Evolutionary conservation across 2,797 vertebrate species (phyloP), one percentile per base, ranked within the genome.

Genomic region (Lophius americanus): DNA sequence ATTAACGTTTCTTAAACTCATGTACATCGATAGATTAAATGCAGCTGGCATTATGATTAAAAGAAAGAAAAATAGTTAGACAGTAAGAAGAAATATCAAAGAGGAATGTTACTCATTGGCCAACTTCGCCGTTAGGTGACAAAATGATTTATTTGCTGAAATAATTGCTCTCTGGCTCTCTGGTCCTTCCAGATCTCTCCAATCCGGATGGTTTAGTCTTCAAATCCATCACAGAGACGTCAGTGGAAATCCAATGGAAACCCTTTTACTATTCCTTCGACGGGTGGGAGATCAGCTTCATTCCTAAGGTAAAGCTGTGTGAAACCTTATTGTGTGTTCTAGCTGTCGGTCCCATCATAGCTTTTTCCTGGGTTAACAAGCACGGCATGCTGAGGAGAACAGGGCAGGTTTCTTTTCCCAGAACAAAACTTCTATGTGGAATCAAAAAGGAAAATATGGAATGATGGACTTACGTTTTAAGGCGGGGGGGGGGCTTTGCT

Each of bases 281-380:
- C 0, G 96, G 96, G 78, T 99, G 98, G 98, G 97, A 99, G 92
- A 98, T 99, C 93, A 99, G 96, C 93, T 99, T 99, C 91, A 98
- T 97, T 72, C 97, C 97, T 61, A 98, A 97, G 96, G 90, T 91
- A 89, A 63, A 62, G 32, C 47, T 66, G 60, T 63, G 58, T 39
- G 53, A 64, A 52, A 38, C 32, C 41, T 52, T 1, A 49, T 11
- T 65, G 62, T 41, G 6, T 64, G 51, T 69, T 67, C 60, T 60
- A 7, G 2, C 59, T 68, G 53, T 77, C 44, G 13, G 32, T 37
- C 10, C 39, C 37, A n/a, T 23, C 23, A 23, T 23, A 23, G 23
- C 23, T 23, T 23, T 23, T 23, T 1, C 23, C 23, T 23, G 23
- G 1, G 23, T 23, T 23, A 23, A 23, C 23, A 23, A 23, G 23